Evolutionary conservation across 2,113 vertebrate species (phyloP).

Genomic region (Cyanistes caeruleus): DNA sequence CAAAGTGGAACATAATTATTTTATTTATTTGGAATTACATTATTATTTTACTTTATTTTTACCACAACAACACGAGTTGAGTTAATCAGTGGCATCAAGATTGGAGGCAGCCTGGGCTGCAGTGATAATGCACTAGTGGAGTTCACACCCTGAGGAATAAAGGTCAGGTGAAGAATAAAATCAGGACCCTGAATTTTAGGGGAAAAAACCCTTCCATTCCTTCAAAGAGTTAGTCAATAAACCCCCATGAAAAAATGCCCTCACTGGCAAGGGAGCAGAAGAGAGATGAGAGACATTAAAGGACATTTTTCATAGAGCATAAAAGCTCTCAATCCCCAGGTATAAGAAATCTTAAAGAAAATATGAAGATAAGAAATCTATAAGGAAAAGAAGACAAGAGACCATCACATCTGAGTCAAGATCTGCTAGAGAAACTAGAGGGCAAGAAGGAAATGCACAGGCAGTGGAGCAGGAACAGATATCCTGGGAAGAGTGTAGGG

Average conservation of each 20-base stretch:
- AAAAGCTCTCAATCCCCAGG: not conserved
- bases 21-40: not conserved
- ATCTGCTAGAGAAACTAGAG: not conserved
- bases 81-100: not conserved
- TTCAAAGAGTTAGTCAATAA: not conserved
- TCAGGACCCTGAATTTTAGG: not conserved
- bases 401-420: not conserved
- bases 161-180: not conserved
- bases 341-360: not conserved
- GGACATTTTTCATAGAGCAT: not conserved
- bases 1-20: not conserved
- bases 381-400: not conserved
- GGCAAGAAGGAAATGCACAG: not conserved
- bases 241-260: not conserved
- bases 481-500: not conserved
- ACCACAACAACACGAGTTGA: not conserved
- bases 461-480: not conserved
- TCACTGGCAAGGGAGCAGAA: not conserved
- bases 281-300: not conserved
- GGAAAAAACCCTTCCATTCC: not conserved
- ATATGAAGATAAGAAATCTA: too few species aligned
- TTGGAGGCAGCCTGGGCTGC: not conserved
- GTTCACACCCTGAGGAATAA: not conserved
- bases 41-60: not conserved
- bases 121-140: not conserved